These are phyloP conservation scores for Calameuta filiformis DNA, from an alignment of 2,888 invertebrate genomes.

Conservation along the genomic window DNA sequence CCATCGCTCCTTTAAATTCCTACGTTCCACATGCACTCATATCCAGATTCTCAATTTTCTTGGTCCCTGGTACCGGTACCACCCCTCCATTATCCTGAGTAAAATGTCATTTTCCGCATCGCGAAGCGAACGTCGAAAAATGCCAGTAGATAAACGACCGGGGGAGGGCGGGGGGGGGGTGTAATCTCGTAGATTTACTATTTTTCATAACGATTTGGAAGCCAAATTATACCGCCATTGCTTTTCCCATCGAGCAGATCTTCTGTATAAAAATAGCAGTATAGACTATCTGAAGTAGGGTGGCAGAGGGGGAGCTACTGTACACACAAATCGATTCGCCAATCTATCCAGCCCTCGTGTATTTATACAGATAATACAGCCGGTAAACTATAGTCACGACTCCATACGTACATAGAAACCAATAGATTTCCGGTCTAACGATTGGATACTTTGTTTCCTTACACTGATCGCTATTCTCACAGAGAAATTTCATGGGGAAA, in stretches of 20 bases:
- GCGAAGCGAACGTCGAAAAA: not conserved
- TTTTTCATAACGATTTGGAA: not conserved
- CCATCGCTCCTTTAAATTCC: slow-evolving; percentile 9
- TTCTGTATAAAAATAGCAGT: not conserved
- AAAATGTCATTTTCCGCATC: not conserved
- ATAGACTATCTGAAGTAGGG: not conserved
- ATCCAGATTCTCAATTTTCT: not conserved
- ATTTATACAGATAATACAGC: not conserved
- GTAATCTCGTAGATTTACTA: not conserved
- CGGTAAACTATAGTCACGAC: not conserved
- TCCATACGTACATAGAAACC: not conserved
- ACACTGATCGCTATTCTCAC: not conserved
- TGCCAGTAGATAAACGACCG: not conserved
- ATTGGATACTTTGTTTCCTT: not conserved
- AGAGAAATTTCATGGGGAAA: not conserved
- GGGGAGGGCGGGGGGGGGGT: too few relatives aligned
- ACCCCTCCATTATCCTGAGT: not conserved
- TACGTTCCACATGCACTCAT: not conserved
- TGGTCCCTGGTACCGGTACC: not conserved
- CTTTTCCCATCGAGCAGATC: not conserved
- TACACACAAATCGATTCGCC: not conserved
- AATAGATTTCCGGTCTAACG: not conserved
- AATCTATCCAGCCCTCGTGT: not conserved
- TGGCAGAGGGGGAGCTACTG: not conserved
- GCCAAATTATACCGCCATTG: not conserved